Evolutionary conservation across 2,888 invertebrate species (phyloP), one percentile per base, ranked within the genome.

Genomic region (Archips crataeganus): DNA sequence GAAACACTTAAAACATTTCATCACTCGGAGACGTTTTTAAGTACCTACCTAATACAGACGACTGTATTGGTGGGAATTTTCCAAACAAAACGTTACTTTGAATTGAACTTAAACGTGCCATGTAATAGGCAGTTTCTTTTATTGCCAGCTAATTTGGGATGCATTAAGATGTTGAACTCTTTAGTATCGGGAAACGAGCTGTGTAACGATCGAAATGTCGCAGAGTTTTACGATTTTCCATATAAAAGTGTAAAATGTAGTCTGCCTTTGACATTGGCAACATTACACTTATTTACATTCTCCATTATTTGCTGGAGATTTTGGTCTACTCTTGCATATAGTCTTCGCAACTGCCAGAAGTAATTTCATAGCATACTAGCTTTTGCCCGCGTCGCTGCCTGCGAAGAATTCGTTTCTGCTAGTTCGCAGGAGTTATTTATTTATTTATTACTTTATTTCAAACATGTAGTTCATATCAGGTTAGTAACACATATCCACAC

Each of bases 81-180:
- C 23, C 9, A 15, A 61, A 74, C 60, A 73, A 39, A 60, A 68
- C 45, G 59, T 51, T 47, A 42, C 39, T 32, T 11, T 11, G 36
- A 62, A 42, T 57, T 51, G 39, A 51, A 64, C 51, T 54, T 47
- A 70, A 70, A 65, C 64, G 68, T 60, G 42, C 61, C 74, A 60
- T 69, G 73, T 70, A 74, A 74, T 74, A n/a, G 73, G 42, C 36
- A 49, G 45, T 70, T 70, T 65, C 11, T 70, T 69, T 74, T 69
- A 64, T 64, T 64, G 15, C 64, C 45, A 49, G 60, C 36, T 65
- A 45, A 65, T 69, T 60, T 65, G 51, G 11, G 6, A 70, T 23
- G 57, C 36, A 8, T 51, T 69, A 59, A 73, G 63, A 42, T 57
- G 68, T 23, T 68, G 15, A 54, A 42, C 39, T 67, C 42, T 67